A percentile compares a stretch with the other conserved stretches of the same genome.
phyloP scores from a whole-genome alignment of 2,797 vertebrate genomes.

The Diceros bicornis region DNA sequence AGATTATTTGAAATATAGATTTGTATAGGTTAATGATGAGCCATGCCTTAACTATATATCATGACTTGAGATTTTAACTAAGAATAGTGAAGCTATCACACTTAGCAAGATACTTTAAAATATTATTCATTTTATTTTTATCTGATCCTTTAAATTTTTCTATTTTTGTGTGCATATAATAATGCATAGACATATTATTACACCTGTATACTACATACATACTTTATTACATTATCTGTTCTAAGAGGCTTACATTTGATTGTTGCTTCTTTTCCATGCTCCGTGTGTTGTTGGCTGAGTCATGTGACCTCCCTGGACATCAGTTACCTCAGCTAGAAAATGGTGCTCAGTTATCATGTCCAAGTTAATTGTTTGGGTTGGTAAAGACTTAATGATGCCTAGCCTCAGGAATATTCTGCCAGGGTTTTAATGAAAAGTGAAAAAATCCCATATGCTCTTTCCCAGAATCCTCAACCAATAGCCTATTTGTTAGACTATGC shows the following conservation, averaged over 20 bases:
- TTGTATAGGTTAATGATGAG: neutral
- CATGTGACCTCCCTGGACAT: neutral
- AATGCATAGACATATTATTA: neutral
- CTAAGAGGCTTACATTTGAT: neutral
- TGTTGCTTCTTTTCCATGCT: neutral
- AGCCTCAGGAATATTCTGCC: constrained; percentile 53
- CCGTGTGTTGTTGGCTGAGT: neutral
- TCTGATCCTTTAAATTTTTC: neutral
- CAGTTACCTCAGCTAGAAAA: constrained; percentile 44
- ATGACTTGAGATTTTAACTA: neutral
- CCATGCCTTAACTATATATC: neutral
- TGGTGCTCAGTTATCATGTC: constrained; percentile 48
- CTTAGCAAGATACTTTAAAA: constrained; percentile 18
- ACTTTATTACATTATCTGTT: neutral
- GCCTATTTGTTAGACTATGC: neutral
- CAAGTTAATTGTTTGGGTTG: constrained; percentile 67
- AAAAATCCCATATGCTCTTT: constrained; percentile 17
- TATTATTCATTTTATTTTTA: neutral
- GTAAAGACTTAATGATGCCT: constrained; percentile 66
- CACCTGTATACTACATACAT: neutral
- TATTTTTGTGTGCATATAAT: constrained; percentile 12
- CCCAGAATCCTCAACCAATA: constrained; percentile 31
- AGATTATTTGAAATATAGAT: constrained; percentile 6
- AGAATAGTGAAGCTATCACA: neutral
- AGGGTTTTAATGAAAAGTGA: constrained; percentile 64